Base-by-base conservation (phyloP, 2,113 vertebrate genomes). In the Smithornis capensis region DNA sequence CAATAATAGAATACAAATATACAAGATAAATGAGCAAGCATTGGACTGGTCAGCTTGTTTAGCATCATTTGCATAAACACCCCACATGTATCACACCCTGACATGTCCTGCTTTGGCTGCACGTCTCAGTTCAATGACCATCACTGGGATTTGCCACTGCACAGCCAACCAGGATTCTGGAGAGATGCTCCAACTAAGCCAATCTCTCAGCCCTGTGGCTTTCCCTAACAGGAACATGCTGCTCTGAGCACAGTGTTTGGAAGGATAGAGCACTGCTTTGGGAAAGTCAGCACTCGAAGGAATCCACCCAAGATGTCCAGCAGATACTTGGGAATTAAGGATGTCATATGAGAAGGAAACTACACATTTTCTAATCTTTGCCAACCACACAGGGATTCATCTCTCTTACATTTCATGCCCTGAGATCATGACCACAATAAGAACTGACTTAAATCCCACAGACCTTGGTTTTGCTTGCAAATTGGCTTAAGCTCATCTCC, bases 341-440 rank as follows among this genome's bases (percentile, higher is more conserved):
- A 15, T 75, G 71, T 94, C 92, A 83, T 89, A 60, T 83, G 88
- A 96, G 93, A 44, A 95, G 93, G 93, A 96, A 96, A 89, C 77
- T 77, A 90, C 52, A 78, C 31, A 75, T 94, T 88, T 88, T 89
- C 85, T 78, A 33, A 86, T 78, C 92, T 75, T 83, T 83, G 79
- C 76, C 83, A 94, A 6, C 56, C 19, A 10, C 85, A 78, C 68
- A 60, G 52, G 92, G 76, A 68, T 75, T 80, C 83, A 42, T 75
- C 68, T 67, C 38, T 83, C 64, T 78, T 93, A 71, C 0, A 0
- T 90, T 78, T 92, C 45, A 31, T 25, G 73, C 78, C 80, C 76
- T 89, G 76, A 92, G 64, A 88, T 38, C 40, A 68, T 93, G 65
- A 87, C 68, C 22, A 6, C 1, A 19, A 92, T 94, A 90, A 93